These are phyloP conservation scores for Monomorium pharaonis DNA, from an alignment of 1,140 invertebrate genomes.

Conservation along the genomic window DNA sequence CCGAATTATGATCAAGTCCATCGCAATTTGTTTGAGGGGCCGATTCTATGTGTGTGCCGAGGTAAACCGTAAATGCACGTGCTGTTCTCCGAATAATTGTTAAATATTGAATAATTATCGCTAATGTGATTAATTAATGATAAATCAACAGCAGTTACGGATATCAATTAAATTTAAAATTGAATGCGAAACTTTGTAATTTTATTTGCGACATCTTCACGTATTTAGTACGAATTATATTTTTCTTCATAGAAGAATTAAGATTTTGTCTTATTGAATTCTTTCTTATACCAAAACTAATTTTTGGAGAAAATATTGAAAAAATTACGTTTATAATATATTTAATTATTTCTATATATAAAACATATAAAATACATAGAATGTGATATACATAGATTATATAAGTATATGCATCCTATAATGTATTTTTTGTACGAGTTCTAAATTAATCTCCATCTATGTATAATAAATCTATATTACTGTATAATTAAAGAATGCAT, in stretches of 20 bases:
- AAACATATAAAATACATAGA: too few species aligned
- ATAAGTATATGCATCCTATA: too few species aligned
- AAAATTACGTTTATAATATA: too few species aligned
- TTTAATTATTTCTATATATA: too few species aligned
- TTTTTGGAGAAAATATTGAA: neutral
- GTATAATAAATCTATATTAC: neutral
- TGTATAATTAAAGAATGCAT: neutral
- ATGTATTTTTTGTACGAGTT: neutral
- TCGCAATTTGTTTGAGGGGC: neutral
- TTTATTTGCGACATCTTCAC: neutral
- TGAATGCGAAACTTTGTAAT: neutral
- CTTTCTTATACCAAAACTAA: neutral
- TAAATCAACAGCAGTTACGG: neutral
- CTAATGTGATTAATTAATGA: neutral
- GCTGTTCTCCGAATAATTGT: neutral
- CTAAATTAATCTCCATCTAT: neutral
- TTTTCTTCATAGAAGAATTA: neutral
- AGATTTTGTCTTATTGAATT: neutral
- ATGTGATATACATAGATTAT: too few species aligned
- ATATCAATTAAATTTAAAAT: neutral
- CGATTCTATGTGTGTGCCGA: neutral
- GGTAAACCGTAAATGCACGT: constrained; percentile 2
- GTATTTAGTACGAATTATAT: neutral
- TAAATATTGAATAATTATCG: constrained; percentile 22
- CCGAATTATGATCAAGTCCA: constrained; percentile 2